phyloP scores from a whole-genome alignment of 2,888 invertebrate species.

The Dryocosmus kuriphilus region DNA sequence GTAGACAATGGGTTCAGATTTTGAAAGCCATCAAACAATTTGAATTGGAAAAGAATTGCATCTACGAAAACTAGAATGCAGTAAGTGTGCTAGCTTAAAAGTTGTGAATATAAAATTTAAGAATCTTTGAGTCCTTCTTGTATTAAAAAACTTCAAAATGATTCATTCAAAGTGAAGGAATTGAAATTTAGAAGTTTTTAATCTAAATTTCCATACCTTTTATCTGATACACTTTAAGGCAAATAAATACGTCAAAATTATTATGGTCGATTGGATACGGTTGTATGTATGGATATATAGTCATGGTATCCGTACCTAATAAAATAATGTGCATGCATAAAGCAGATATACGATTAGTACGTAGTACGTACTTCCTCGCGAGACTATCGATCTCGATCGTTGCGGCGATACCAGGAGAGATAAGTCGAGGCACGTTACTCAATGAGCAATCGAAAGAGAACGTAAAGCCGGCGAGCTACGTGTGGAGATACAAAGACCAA shows the following conservation, averaged over 20 bases:
- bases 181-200: background rate
- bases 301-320: background rate
- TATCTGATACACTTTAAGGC: background rate
- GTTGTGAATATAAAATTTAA: no score
- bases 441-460: constrained; percentile 40
- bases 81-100: no score
- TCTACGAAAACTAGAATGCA: no score
- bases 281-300: background rate
- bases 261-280: constrained; percentile 6
- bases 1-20: no score
- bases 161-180: no score
- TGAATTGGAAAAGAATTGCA: no score
- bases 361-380: constrained; percentile 44
- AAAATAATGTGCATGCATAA: constrained; percentile 18
- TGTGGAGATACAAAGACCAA: constrained; percentile 40
- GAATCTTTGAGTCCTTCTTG: no score
- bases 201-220: no score
- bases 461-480: constrained; percentile 28
- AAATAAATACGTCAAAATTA: constrained; percentile 33
- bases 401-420: constrained; percentile 45
- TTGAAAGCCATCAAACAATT: no score
- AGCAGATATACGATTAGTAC: background rate
- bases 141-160: no score
- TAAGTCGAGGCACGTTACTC: constrained; percentile 41
- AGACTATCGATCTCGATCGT: constrained; percentile 49